A percentile compares a stretch with the other conserved stretches of the same genome.
These are phyloP conservation scores for Pteromalus puparum DNA, from an alignment of 1,140 invertebrate genomes.

Conservation along the genomic window DNA sequence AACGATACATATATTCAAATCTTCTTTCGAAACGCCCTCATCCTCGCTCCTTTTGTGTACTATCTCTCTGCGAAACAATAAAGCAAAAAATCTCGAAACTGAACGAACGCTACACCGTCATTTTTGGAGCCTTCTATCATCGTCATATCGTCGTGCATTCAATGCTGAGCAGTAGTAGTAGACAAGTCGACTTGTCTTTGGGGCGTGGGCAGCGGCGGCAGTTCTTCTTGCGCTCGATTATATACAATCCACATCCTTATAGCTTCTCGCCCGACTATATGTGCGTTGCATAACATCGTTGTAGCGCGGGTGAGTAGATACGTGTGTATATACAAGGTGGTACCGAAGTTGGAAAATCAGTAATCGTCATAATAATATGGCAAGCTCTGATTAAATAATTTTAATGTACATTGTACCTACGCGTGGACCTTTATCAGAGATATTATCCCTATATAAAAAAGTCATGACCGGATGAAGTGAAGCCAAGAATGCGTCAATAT, in stretches of 20 bases:
- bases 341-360: background rate
- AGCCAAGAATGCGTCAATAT: too few species aligned
- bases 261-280: background rate
- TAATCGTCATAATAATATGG: too few species aligned
- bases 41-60: background rate
- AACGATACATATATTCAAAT: constrained; percentile 22
- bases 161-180: background rate
- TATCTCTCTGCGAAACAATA: background rate
- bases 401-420: too few species aligned
- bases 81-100: background rate
- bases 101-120: too few species aligned
- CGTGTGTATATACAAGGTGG: background rate
- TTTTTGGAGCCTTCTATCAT: constrained; percentile 20
- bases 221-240: background rate
- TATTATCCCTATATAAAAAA: too few species aligned
- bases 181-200: background rate
- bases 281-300: background rate
- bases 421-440: too few species aligned
- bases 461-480: too few species aligned
- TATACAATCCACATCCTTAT: background rate
- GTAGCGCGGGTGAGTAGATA: background rate
- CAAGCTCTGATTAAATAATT: too few species aligned
- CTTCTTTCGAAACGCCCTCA: constrained; percentile 26
- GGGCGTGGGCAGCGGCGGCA: background rate
- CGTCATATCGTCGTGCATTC: constrained; percentile 9